Evolutionary conservation across 2,888 invertebrate species (phyloP).

Genomic region (Scaptomyza caliginosa): DNA sequence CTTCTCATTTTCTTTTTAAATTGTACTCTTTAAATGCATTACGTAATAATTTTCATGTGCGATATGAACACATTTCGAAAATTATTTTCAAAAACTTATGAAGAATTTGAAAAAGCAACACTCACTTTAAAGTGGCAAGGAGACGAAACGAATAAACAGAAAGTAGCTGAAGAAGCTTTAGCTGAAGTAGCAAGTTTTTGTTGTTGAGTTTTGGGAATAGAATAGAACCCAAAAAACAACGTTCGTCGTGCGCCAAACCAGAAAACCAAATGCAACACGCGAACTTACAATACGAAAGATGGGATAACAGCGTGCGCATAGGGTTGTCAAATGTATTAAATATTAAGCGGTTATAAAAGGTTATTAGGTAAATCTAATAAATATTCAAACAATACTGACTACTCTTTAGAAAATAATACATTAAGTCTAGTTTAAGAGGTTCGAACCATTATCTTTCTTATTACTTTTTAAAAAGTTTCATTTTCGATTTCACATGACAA

Average conservation of each 20-base stretch:
- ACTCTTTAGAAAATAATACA: background rate
- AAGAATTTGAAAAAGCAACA: background rate
- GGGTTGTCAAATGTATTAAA: constrained; percentile 45
- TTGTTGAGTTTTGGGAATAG: constrained; percentile 44
- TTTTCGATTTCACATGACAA: constrained; percentile 23
- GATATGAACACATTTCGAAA: constrained; percentile 23
- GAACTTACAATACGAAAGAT: constrained; percentile 33
- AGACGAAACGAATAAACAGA: constrained; percentile 10
- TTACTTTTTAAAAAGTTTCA: background rate
- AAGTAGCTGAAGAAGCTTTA: constrained; percentile 43
- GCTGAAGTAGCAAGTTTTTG: constrained; percentile 60
- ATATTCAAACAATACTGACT: background rate
- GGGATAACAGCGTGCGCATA: constrained; percentile 12
- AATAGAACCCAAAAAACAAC: constrained; percentile 63
- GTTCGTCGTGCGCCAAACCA: constrained; percentile 77
- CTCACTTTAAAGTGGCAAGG: constrained; percentile 67
- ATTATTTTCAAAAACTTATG: constrained; percentile 20
- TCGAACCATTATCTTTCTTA: no score
- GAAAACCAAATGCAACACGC: constrained; percentile 74
- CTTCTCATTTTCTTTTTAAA: constrained; percentile 13
- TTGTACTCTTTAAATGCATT: constrained; percentile 48
- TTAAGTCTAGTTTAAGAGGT: no score
- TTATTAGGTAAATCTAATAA: background rate
- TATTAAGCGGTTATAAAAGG: constrained; percentile 12
- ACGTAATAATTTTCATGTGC: constrained; percentile 53